A percentile compares a stretch with the other conserved stretches of the same genome.
Evolutionary conservation across 2,888 invertebrate genomes (phyloP).

Genomic region (Orchestes rusci): DNA sequence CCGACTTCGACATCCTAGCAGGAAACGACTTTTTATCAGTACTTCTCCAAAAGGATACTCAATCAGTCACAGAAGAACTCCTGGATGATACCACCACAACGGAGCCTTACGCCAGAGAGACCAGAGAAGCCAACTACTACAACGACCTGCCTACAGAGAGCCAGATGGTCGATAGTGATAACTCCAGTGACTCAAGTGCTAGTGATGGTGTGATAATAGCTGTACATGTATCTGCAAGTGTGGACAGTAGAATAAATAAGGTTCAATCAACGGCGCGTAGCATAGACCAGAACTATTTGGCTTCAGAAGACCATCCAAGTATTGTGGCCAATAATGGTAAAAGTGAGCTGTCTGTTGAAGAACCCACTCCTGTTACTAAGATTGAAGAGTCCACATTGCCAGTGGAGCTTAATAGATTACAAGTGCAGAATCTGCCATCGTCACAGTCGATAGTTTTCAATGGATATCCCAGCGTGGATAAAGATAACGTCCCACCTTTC

Average conservation of each 20-base stretch:
- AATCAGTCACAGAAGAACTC: constrained; percentile 18
- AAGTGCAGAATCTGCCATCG: constrained; percentile 31
- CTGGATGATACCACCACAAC: constrained; percentile 17
- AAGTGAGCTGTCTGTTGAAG: constrained; percentile 53
- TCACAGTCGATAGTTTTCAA: constrained; percentile 39
- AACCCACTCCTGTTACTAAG: constrained; percentile 48
- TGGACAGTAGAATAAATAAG: constrained; percentile 35
- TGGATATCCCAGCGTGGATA: constrained; percentile 38
- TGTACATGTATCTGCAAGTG: constrained; percentile 48
- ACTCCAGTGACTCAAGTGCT: constrained; percentile 21
- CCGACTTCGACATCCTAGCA: constrained; percentile 42
- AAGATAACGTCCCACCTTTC: constrained; percentile 39
- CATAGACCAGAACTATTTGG: constrained; percentile 27
- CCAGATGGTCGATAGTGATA: constrained; percentile 11
- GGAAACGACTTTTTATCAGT: constrained; percentile 46
- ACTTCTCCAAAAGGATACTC: constrained; percentile 28
- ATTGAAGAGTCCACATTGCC: constrained; percentile 22
- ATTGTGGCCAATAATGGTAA: constrained; percentile 50
- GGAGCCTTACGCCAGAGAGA: constrained; percentile 26
- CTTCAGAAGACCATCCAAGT: constrained; percentile 42
- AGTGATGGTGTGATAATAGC: constrained; percentile 45
- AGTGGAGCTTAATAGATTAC: constrained; percentile 27
- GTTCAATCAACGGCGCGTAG: constrained; percentile 20
- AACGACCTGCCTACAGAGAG: constrained; percentile 20
- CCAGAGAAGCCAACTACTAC: constrained; percentile 21